phyloP scores from a whole-genome alignment of 1,140 invertebrate species.

The Drosophila fuyamai region DNA sequence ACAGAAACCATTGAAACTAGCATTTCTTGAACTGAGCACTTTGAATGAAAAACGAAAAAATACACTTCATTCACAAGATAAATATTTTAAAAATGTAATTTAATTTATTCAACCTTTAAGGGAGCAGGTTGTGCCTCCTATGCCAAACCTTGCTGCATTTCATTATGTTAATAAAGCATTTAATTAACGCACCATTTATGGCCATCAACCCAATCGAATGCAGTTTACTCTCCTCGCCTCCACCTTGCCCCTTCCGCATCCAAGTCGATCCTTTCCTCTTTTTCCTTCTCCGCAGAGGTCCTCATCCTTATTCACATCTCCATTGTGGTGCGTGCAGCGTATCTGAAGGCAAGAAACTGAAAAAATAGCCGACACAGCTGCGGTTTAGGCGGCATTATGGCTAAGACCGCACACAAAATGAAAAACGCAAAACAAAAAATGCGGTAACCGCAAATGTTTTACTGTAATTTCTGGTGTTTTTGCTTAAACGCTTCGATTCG shows the following conservation, averaged over 20 bases:
- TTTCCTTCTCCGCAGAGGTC: background rate
- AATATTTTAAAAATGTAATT: background rate
- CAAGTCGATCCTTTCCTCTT: conserved; percentile 2
- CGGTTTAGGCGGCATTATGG: conserved; percentile 56
- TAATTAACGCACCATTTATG: conserved; percentile 72
- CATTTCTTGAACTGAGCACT: background rate
- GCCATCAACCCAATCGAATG: conserved; percentile 45
- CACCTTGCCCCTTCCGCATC: conserved; percentile 11
- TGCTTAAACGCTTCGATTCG: conserved; percentile 48
- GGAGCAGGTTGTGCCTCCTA: conserved; percentile 5
- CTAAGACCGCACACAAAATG: conserved; percentile 26
- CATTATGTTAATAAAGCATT: conserved; percentile 63
- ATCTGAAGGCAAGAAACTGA: conserved; percentile 13
- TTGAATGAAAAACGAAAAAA: background rate
- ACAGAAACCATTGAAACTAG: too few relatives aligned
- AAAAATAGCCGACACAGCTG: conserved; percentile 54
- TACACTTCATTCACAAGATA: background rate
- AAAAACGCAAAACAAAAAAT: conserved; percentile 42
- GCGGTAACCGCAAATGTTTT: conserved; percentile 66
- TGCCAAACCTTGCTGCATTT: conserved; percentile 29
- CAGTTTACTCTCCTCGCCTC: conserved; percentile 28
- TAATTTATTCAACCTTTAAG: conserved; percentile 6
- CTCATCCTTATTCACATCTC: conserved; percentile 42
- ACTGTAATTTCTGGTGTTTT: conserved; percentile 51
- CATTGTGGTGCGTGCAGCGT: conserved; percentile 55